Evolutionary conservation across 1,140 invertebrate species (phyloP).

Genomic region (Whitmania pigra): DNA sequence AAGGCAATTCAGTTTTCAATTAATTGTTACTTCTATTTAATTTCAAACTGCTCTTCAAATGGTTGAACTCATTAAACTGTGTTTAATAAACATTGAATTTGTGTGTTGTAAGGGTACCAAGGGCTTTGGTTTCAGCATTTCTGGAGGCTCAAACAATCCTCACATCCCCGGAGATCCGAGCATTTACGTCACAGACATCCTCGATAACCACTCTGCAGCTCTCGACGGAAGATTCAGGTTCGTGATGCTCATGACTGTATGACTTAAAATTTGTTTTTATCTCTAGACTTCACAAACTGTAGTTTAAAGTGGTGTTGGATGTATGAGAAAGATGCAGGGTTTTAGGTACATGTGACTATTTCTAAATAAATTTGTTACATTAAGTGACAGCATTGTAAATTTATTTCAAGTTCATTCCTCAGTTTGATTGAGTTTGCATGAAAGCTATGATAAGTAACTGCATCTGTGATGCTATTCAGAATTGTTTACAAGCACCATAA

Average conservation of each 20-base stretch:
- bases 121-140: constrained; percentile 47
- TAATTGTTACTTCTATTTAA: not conserved
- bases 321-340: too few species aligned
- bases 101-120: constrained; percentile 18
- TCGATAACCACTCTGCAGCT: constrained; percentile 85
- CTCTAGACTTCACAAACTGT: too few species aligned
- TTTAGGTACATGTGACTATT: too few species aligned
- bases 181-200: constrained; percentile 97
- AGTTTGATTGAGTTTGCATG: too few species aligned
- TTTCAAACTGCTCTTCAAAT: not conserved
- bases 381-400: too few species aligned
- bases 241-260: not conserved
- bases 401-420: too few species aligned
- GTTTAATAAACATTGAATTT: not conserved
- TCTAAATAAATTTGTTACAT: too few species aligned
- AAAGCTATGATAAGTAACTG: too few species aligned
- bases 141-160: constrained; percentile 44
- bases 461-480: too few species aligned
- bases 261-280: too few species aligned
- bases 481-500: too few species aligned
- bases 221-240: constrained; percentile 61
- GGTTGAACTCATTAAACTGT: not conserved
- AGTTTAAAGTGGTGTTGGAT: too few species aligned
- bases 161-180: constrained; percentile 51
- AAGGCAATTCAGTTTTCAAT: not conserved